Conservation (phyloP, 1,140 invertebrate genomes). For the Lordiphosa collinella region DNA sequence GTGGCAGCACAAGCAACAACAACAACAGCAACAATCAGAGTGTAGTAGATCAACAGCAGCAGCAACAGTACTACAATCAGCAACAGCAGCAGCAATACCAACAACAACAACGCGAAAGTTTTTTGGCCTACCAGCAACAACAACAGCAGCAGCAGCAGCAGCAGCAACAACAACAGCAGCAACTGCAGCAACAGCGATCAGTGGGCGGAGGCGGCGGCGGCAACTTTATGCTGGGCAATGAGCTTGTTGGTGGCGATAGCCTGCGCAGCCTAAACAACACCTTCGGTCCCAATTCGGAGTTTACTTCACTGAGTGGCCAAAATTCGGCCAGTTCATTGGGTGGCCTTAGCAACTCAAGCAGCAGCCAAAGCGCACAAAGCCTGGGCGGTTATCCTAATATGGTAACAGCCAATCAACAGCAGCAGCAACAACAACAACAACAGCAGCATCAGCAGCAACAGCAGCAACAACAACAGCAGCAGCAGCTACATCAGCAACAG, state of each 20-base stretch:
- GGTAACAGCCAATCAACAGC: conserved; percentile 59
- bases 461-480: conserved; percentile 30
- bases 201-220: conserved; percentile 31
- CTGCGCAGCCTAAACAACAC: conserved; percentile 75
- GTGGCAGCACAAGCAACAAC: conserved; percentile 52
- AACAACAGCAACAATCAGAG: conserved; percentile 41
- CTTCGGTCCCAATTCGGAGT: conserved; percentile 76
- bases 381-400: conserved; percentile 48
- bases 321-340: conserved; percentile 40
- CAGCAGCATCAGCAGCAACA: conserved; percentile 18
- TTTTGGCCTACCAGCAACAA: conserved; percentile 14
- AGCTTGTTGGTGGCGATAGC: conserved; percentile 70
- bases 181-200: conserved; percentile 43
- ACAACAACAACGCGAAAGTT: conserved; percentile 39
- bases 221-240: conserved; percentile 73
- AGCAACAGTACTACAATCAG: conserved; percentile 53
- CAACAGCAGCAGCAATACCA: conserved; percentile 63
- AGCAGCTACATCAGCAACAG: conserved; percentile 43
- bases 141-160: conserved; percentile 34
- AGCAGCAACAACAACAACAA: conserved; percentile 30
- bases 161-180: conserved; percentile 50
- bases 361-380: conserved; percentile 55
- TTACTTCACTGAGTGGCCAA: conserved; percentile 51
- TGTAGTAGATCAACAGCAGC: conserved; percentile 45
- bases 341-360: conserved; percentile 56